A percentile compares a stretch with the other conserved stretches of the same genome.
These are phyloP conservation scores for Arctocebus calabarensis DNA, from an alignment of 2,797 vertebrate genomes.

Conservation along the genomic window DNA sequence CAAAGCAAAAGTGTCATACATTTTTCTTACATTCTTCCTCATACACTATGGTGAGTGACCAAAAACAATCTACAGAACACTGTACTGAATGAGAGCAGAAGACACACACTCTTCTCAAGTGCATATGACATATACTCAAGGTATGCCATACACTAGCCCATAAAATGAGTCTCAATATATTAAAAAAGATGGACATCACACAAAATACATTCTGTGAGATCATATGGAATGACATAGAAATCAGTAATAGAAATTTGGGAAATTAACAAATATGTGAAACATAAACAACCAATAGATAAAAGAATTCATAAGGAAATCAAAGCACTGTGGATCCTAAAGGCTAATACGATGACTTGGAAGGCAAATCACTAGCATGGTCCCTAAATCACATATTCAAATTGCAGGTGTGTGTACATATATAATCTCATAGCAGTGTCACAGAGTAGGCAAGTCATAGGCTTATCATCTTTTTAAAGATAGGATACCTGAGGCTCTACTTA, in stretches of 20 bases:
- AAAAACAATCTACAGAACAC: not conserved
- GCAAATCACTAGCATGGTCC: constrained; percentile 20
- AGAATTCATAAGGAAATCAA: constrained; percentile 6
- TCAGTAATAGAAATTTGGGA: constrained; percentile 5
- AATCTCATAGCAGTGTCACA: not conserved
- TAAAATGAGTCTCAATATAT: not conserved
- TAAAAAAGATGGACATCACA: constrained; percentile 21
- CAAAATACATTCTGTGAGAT: not conserved
- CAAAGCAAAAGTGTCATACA: not conserved
- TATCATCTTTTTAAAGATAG: not conserved
- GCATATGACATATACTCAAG: not conserved
- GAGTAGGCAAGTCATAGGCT: not conserved
- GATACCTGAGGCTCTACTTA: not conserved
- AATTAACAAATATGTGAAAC: constrained; percentile 2
- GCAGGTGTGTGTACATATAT: not conserved
- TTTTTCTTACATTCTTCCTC: not conserved
- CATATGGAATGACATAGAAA: constrained; percentile 38
- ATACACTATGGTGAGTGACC: not conserved
- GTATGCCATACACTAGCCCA: not conserved
- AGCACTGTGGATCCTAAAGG: not conserved
- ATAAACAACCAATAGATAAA: not conserved
- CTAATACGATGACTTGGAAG: constrained; percentile 46
- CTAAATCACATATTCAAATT: constrained; percentile 47
- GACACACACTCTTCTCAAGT: not conserved
- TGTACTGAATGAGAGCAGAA: not conserved